Evolutionary conservation across 2,888 invertebrate genomes (phyloP).

Genomic region (Carterocephalus palaemon): DNA sequence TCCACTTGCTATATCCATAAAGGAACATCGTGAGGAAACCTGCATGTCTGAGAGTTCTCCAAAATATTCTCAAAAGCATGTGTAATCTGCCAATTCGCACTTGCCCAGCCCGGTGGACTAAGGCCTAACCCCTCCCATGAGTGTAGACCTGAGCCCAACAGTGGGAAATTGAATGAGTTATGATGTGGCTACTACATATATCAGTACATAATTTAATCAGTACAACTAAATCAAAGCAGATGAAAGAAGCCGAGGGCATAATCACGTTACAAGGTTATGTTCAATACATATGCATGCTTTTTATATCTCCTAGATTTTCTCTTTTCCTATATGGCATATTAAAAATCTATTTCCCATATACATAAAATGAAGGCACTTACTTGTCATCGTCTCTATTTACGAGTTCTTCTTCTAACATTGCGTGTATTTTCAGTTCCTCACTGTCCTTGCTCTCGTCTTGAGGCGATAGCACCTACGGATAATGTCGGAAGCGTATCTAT

Average conservation of each 20-base stretch:
- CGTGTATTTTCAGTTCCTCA: conserved; percentile 87
- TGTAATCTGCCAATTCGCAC: too few relatives aligned
- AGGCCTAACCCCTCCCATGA: too few relatives aligned
- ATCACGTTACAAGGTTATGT: conserved; percentile 1
- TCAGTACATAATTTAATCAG: conserved; percentile 9
- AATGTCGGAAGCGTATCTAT: conserved; percentile 66
- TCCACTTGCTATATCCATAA: too few relatives aligned
- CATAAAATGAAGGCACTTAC: conserved; percentile 69
- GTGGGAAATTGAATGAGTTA: too few relatives aligned
- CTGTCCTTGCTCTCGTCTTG: conserved; percentile 76
- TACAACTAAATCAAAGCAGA: conserved; percentile 29
- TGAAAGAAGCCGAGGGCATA: conserved; percentile 35
- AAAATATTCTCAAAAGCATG: too few relatives aligned
- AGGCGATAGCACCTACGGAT: conserved; percentile 71
- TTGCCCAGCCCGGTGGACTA: too few relatives aligned
- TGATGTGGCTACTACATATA: conserved; percentile 3
- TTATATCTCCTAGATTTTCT: too few relatives aligned
- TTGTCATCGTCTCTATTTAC: conserved; percentile 90
- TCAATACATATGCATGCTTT: conserved; percentile 6
- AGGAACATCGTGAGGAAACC: too few relatives aligned
- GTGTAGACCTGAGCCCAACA: too few relatives aligned
- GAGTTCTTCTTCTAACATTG: conserved; percentile 87
- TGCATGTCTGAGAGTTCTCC: too few relatives aligned
- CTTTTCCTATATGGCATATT: too few relatives aligned
- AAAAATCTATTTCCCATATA: too few relatives aligned